Evolutionary conservation across 2,888 invertebrate species (phyloP), one percentile per base, ranked within the genome.

Genomic region (Charanyca ferruginea): DNA sequence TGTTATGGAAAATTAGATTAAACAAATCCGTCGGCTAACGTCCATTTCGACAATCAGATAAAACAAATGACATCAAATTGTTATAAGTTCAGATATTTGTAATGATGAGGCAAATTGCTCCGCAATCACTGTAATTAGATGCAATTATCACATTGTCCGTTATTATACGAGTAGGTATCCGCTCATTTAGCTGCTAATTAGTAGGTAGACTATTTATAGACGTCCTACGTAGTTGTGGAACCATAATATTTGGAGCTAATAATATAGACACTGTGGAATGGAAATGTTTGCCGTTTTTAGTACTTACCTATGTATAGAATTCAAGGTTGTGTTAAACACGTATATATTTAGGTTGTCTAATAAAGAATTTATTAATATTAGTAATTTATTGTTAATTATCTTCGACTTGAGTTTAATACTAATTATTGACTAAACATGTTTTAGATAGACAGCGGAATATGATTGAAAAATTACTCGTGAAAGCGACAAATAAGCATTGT

Each of bases 111-210:
- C n/a, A 35, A 59, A 58, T 49, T 32, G 22, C 1, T 28, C 28
- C 28, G 22, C 48, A 48, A 44, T 49, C 76, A 42, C 54, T 59
- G 44, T 47, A 66, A 62, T 62, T 44, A 54, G 49, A 45, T 25
- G 16, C 20, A 32, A n/a, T 45, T 13, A 58, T 57, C 60, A 47
- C 45, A 61, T 49, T 55, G 60, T 58, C 20, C 57, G 47, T 42
- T 54, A 59, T 28, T 25, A 44, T 58, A n/a, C 38, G 16, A n/a
- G 52, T 75, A 70, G n/a, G 57, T 69, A 70, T 52, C 32, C 44
- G 44, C 57, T 53, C 28, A 45, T 45, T 41, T 28, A 18, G 23
- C 44, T n/a, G 45, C 53, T 70, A 49, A 71, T 76, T 51, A 47
- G 16, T 45, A 23, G 9, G 44, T 9, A 32, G 25, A n/a, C 59